Base-by-base conservation (phyloP, 2,113 vertebrate genomes). In the Picathartes gymnocephalus region DNA sequence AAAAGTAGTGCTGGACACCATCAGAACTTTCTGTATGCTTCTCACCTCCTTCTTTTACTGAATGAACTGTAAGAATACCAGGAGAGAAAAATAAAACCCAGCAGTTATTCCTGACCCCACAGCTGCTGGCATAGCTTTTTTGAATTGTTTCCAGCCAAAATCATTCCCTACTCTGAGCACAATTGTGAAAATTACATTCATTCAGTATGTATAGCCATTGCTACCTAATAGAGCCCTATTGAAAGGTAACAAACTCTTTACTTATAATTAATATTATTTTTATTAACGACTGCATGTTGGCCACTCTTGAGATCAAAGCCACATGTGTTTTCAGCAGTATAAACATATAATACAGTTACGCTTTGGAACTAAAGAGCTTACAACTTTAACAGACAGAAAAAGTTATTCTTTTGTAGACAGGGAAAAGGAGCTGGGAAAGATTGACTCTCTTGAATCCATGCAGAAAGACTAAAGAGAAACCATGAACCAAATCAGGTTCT, bases 141-240 rank as follows among this genome's bases (percentile, higher is more conserved):
- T 93, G 57, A 82, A 16, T 60, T 73, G 35, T 83, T 88, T 93
- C 47, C 44, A 95, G 81, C 50, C 74, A 94, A 96, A 97, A 86
- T 70, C 68, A 47, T 83, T 94, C 60, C 28, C 54, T 80, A 47
- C 35, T 72, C 60, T 45, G 47, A 78, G 85, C 24, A 66, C 31
- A 95, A 90, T 42, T 86, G 58, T 94, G 81, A 90, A 95, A 94
- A 93, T 83, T 82, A 28, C 47, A 70, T 58, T 0, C 66, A 91
- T 90, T 82, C 62, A 47, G 13, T 27, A 78, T 37, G 28, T 18
- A 58, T 39, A 82, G 15, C 7, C 58, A 77, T 62, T 58, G 35
- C 61, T 83, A 91, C 60, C 62, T 77, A 69, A 79, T 4, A 2
- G 10, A 76, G 33, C 2, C 51, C 33, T 90, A 62, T 50, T 37